phyloP scores from a whole-genome alignment of 2,113 vertebrate species.

The Phylloscopus whistleri region DNA sequence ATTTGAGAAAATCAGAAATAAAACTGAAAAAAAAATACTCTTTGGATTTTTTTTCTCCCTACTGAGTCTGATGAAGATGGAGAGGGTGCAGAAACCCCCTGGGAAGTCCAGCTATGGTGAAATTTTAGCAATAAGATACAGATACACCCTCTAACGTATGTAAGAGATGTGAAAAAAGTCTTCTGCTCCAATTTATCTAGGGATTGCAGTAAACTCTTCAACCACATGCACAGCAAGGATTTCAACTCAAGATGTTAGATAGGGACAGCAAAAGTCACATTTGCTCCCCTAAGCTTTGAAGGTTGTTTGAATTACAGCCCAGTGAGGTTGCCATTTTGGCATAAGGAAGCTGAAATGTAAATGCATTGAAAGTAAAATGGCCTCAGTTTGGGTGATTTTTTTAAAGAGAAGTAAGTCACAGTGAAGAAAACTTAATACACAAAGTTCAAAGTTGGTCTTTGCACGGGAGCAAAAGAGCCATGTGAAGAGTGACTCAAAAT shows the following conservation, averaged over 20 bases:
- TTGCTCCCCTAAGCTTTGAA: not conserved
- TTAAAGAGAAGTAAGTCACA: not conserved
- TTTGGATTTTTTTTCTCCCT: not conserved
- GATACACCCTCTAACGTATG: not conserved
- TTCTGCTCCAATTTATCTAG: not conserved
- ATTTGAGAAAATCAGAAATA: not conserved
- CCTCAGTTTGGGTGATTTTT: not conserved
- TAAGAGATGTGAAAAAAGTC: not conserved
- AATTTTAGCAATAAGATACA: not conserved
- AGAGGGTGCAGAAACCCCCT: not conserved
- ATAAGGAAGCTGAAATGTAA: not conserved
- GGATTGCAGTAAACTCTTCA: not conserved
- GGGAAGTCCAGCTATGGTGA: not conserved
- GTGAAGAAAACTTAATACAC: not conserved
- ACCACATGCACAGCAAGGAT: not conserved
- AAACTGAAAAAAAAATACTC: not conserved
- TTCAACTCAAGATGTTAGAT: not conserved
- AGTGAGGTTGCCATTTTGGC: not conserved
- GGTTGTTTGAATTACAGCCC: fast-evolving
- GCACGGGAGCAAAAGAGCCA: not conserved
- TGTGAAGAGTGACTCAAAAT: not conserved
- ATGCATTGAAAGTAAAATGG: not conserved
- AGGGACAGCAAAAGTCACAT: fast-evolving
- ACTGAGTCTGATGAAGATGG: not conserved
- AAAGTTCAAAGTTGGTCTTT: not conserved